Base-by-base conservation (phyloP, 2,113 vertebrate genomes). In the Ammospiza nelsoni region DNA sequence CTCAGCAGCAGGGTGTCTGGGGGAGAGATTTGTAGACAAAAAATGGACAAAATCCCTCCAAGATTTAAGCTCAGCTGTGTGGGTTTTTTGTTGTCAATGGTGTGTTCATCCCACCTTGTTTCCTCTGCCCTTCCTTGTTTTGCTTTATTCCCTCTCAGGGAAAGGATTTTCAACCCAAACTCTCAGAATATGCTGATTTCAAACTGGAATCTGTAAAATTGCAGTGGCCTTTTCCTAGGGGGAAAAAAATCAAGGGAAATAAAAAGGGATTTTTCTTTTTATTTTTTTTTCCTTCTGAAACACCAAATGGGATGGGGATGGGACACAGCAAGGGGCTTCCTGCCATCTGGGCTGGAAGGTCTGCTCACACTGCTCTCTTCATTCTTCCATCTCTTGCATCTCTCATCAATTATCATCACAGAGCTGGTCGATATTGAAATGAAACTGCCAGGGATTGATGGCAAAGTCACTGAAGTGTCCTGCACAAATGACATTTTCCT, bases 401-500 rank as follows among this genome's bases (percentile, higher is more conserved):
- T 88, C 63, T 89, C 69, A 44, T 77, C 82, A 90, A 65, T 96
- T 88, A 77, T n/a, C 65, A 66, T 82, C 67, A 19, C 11, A 24
- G 58, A 74, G 31, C 72, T 41, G 68, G 95, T 87, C 55, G 4
- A 92, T 96, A 97, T 96, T 89, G 63, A 94, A 96, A 95, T 94
- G 71, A 88, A 97, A 96, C 54, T 69, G 62, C 55, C 12, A 23
- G 62, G 58, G 41, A 93, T 24, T 77, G n/a, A 96, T 51, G 66
- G 51, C 41, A n/a, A 87, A 84, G 78, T 71, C 35, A 46, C 76
- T 78, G 82, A 79, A 81, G n/a, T 6, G 1, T 83, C 92, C 55
- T 52, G 55, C n/a, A 39, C 33, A 59, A 89, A 91, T 48, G 86
- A 49, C 43, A 48, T 74, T 68, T 82, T 44, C 69, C 86, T 92